These are phyloP conservation scores for Drosophila demipolita DNA, from an alignment of 2,888 invertebrate species.

Conservation along the genomic window DNA sequence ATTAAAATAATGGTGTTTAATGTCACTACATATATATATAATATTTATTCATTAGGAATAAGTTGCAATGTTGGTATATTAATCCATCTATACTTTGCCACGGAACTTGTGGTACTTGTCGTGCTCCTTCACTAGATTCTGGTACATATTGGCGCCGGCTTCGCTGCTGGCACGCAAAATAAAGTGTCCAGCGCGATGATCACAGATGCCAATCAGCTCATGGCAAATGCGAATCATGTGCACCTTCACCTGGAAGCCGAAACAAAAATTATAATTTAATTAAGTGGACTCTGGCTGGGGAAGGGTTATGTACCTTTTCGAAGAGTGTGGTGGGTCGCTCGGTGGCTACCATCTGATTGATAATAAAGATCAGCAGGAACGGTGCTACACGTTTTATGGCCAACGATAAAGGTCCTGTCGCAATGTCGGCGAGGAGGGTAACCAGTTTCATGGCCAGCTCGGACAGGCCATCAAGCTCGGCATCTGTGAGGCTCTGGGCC, in stretches of 20 bases:
- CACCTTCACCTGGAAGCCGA: conserved; percentile 80
- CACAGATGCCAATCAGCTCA: conserved; percentile 82
- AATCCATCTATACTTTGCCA: conserved; percentile 82
- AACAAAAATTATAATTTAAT: neutral
- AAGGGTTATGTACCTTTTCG: conserved; percentile 73
- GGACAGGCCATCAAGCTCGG: conserved; percentile 80
- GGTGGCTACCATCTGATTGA: conserved; percentile 82
- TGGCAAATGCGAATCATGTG: conserved; percentile 84
- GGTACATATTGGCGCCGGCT: conserved; percentile 83
- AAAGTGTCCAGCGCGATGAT: conserved; percentile 83
- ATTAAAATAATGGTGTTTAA: neutral
- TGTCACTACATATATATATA: neutral
- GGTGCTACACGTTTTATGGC: conserved; percentile 84
- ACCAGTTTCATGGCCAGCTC: conserved; percentile 82
- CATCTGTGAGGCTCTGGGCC: conserved; percentile 63
- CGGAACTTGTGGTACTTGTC: conserved; percentile 84
- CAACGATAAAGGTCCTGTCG: conserved; percentile 63
- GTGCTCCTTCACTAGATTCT: conserved; percentile 82
- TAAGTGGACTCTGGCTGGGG: neutral
- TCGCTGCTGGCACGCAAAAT: conserved; percentile 84
- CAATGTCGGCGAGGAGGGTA: conserved; percentile 77
- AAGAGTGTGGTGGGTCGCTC: conserved; percentile 83
- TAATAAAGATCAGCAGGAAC: conserved; percentile 81
- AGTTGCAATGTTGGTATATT: neutral
- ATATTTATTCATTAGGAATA: conserved; percentile 18